Evolutionary conservation across 2,113 vertebrate genomes (phyloP).

Genomic region (Proteles cristata): DNA sequence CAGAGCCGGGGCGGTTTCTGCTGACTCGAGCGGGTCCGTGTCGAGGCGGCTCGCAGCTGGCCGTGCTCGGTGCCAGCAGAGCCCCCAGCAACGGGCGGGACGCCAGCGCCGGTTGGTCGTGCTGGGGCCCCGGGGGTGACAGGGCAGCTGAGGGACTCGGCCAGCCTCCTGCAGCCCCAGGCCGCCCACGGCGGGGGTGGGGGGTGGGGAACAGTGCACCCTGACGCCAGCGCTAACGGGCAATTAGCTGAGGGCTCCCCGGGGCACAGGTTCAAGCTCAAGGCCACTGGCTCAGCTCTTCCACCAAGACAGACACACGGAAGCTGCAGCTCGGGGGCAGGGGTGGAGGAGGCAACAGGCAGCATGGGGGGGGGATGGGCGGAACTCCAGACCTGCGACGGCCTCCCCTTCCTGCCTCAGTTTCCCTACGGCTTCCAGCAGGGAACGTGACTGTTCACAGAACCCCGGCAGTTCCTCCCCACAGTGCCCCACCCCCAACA

Average conservation of each 20-base stretch:
- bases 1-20: slow-evolving; percentile 25
- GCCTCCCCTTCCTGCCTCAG: not conserved
- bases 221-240: not conserved
- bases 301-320: not conserved
- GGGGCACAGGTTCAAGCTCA: not conserved
- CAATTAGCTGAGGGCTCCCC: not conserved
- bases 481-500: not conserved
- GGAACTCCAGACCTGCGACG: not conserved
- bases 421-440: accelerated
- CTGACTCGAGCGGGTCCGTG: slow-evolving; percentile 71
- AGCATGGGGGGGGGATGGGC: accelerated
- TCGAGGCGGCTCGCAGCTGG: slow-evolving; percentile 72
- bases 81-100: slow-evolving; percentile 72
- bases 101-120: accelerated
- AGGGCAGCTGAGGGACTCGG: slow-evolving; percentile 42
- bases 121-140: slow-evolving; percentile 57
- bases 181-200: not conserved
- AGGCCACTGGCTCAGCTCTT: not conserved
- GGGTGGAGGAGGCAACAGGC: not conserved
- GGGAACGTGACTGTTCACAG: accelerated
- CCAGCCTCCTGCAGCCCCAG: not conserved
- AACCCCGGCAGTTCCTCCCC: accelerated
- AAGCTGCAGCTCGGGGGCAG: not conserved
- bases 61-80: slow-evolving; percentile 74
- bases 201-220: not conserved